Evolutionary conservation across 1,140 invertebrate genomes (phyloP), one percentile per base, ranked within the genome.

Genomic region (Branchinecta lindahli): DNA sequence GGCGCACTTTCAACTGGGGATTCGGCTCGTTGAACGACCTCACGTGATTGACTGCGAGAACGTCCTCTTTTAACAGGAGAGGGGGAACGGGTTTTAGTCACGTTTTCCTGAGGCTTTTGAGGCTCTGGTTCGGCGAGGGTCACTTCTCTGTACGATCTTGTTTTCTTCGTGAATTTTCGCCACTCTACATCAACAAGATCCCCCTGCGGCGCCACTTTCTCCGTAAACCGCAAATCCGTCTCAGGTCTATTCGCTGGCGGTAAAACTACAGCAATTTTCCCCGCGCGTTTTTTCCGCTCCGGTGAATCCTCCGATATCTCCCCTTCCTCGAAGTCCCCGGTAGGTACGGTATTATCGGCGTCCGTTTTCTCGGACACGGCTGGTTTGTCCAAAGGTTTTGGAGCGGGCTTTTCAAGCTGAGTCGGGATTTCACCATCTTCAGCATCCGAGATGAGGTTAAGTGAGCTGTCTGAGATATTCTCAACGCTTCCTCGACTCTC

Each of bases 311-410:
- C 71, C 18, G 69, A 45, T 21, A 72, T 72, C 45, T 72, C 71
- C 5, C 71, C 71, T n/a, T 72, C 71, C 66, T 72, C 71, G 44
- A 44, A 72, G 45, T 70, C 71, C n/a, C 44, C 18, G 20, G 8
- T 9, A 8, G 15, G 33, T 1, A 33, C 33, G 33, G 33, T 33
- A 33, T 33, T 33, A 33, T 33, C 33, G 1, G 33, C 33, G 12
- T 61, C 66, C 69, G 2, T 70, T 66, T 70, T 70, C 69, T 70
- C 70, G n/a, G 8, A 8, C 44, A 12, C 12, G 44, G 12, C 45
- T 46, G 10, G 6, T 66, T n/a, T 45, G n/a, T 15, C 47, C 15
- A 61, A 15, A 61, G 52, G 18, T 15, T 61, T 20, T 1, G 12
- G 12, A 61, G 52, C 52, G 66, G 18, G 46, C 20, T 33, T 33